phyloP scores from a whole-genome alignment of 2,797 vertebrate species.

The Aeoliscus strigatus region DNA sequence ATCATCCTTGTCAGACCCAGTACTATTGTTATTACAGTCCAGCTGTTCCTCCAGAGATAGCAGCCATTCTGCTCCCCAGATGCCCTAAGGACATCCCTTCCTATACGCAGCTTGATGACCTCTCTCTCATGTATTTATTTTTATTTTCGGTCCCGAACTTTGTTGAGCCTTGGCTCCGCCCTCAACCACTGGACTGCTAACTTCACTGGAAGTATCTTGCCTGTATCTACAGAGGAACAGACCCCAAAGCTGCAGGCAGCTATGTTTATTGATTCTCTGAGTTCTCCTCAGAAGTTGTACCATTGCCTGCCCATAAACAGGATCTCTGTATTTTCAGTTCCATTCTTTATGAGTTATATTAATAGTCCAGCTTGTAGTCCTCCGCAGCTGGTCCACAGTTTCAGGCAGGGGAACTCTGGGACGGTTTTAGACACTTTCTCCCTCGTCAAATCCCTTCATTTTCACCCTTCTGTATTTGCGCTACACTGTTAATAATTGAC shows the following conservation, averaged over 20 bases:
- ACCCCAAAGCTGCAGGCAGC: slow-evolving; percentile 33
- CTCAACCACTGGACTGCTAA: slow-evolving; percentile 12
- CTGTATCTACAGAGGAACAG: slow-evolving; percentile 16
- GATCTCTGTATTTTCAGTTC: slow-evolving; percentile 60
- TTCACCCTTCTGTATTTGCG: slow-evolving; percentile 3
- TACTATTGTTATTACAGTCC: slow-evolving; percentile 49
- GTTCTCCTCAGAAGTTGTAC: slow-evolving; percentile 38
- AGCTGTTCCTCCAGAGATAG: slow-evolving; percentile 46
- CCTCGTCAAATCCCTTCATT: slow-evolving; percentile 14
- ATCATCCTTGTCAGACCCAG: slow-evolving; percentile 19
- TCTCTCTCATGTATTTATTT: slow-evolving; percentile 41
- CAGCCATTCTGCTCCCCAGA: slow-evolving; percentile 19
- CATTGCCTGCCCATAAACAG: slow-evolving; percentile 52
- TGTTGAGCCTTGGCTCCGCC: slow-evolving; percentile 14
- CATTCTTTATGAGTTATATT: slow-evolving; percentile 58
- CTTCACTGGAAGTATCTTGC: slow-evolving; percentile 30
- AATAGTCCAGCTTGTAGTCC: slow-evolving; percentile 48
- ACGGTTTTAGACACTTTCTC: slow-evolving; percentile 27
- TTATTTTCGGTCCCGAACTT: slow-evolving; percentile 11
- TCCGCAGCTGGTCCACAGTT: slow-evolving; percentile 37
- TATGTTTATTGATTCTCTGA: slow-evolving; percentile 60
- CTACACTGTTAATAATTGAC: slow-evolving; percentile 33
- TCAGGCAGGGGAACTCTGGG: slow-evolving; percentile 27
- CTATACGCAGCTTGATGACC: slow-evolving; percentile 23
- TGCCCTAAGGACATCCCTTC: slow-evolving; percentile 35